Conservation (phyloP, 2,888 invertebrate species). For the Ormyrus rosae region DNA sequence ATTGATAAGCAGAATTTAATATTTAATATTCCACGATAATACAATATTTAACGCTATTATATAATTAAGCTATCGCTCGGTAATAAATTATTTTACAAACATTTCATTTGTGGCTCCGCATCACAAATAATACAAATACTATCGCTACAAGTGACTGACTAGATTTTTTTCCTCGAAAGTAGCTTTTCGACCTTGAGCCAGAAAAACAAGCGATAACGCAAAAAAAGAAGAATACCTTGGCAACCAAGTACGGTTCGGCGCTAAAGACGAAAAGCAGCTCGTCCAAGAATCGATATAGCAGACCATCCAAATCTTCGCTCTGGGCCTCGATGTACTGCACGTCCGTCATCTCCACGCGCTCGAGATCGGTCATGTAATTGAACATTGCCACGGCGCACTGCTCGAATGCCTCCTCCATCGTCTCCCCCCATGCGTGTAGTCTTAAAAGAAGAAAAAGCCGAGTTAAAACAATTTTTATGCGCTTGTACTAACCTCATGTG, state of each 20-base stretch:
- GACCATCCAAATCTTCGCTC: conserved; percentile 91
- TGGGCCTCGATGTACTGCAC: conserved; percentile 90
- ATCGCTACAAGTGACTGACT: too few relatives aligned
- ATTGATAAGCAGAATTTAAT: too few relatives aligned
- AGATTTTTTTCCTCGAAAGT: too few relatives aligned
- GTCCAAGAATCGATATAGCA: conserved; percentile 95
- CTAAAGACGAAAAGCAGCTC: conserved; percentile 95
- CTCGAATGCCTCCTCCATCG: conserved; percentile 92
- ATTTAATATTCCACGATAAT: too few relatives aligned
- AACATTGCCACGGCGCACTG: conserved; percentile 98
- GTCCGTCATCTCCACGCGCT: conserved; percentile 87
- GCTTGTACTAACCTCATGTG: background rate
- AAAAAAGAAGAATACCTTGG: conserved; percentile 75
- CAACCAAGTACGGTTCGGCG: conserved; percentile 92
- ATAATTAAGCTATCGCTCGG: too few relatives aligned
- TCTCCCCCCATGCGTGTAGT: conserved; percentile 94
- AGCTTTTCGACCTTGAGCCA: too few relatives aligned
- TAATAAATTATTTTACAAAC: too few relatives aligned
- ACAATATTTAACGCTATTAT: too few relatives aligned
- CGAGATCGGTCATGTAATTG: conserved; percentile 96
- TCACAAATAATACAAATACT: too few relatives aligned
- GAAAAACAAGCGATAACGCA: too few relatives aligned
- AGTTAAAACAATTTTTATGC: background rate
- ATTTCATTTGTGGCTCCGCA: too few relatives aligned
- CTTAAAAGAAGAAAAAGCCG: conserved; percentile 75